Base-by-base conservation (phyloP, 2,113 vertebrate genomes). In the Verasper variegatus region DNA sequence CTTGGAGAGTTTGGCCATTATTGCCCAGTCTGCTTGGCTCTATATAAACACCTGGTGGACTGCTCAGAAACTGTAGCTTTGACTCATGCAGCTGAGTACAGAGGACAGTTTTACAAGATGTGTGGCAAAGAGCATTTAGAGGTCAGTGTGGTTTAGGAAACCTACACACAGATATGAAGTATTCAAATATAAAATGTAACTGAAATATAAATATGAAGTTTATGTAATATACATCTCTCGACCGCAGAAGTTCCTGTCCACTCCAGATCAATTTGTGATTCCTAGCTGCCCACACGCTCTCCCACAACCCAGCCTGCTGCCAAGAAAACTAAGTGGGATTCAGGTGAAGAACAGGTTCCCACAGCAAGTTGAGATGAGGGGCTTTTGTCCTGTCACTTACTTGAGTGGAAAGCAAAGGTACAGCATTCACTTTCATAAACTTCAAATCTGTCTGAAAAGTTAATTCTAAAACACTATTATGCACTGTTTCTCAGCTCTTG, bases 361-460 rank as follows among this genome's bases (percentile, higher is more conserved):
- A 52, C 78, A 87, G 76, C 94, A 93, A 57, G 94, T 94, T 15
- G 96, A 98, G 88, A 92, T 99, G 92, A 95, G 94, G 71, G 96
- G 97, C 57, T 97, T 96, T 87, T 99, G 98, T 78, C 95, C 97
- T 4, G 96, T 99, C 81, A 97, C 97, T 59, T 99, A 96, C 72
- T 79, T 94, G 76, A 96, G 98, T 40, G 97, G 97, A 64, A 94
- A 96, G 18, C 94, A 95, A 81, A 98, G 96, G 98, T 96, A 95
- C 0, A 35, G 10, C 37, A 15, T 49, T 18, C 17, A 47, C 45
- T 31, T 47, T 47, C 45, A 15, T 31, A 6, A 31, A 31, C 5
- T 31, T 31, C 0, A 31, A 31, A 31, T 31, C 27, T 6, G 27
- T 31, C 27, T 31, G 0, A n/a, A n/a, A n/a, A n/a, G n/a, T n/a